Base-by-base conservation (phyloP, 2,888 invertebrate genomes). In the Drosophila nr. perissopoda region DNA sequence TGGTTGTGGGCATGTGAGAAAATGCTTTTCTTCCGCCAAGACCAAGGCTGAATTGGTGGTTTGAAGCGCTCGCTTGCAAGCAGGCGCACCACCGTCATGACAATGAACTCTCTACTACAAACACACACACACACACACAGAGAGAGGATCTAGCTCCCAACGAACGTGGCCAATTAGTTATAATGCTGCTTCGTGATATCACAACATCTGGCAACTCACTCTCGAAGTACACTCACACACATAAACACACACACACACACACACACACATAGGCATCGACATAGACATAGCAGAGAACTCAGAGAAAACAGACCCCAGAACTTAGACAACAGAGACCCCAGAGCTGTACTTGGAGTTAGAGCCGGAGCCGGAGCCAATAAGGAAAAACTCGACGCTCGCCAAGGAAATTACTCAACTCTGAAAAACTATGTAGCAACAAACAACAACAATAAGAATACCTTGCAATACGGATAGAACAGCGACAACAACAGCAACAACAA, bases 101-200 rank as follows among this genome's bases (percentile, higher is more conserved):
- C 91, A 91, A 91, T 90, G 91, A 91, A 91, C 91, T 84, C 82
- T 62, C 46, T 46, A 46, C 25, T 25, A 0, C 46, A 46, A 16
- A 36, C 33, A 33, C 52, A 51, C 29, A 52, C 52, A 51, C 29
- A 52, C 18, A 57, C 16, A 33, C 54, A 60, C 67, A 69, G 46
- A 67, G 66, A 38, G 38, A 27, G 38, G 29, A 27, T 27, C 56
- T 56, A 71, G 77, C 80, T 78, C 61, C 71, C 81, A 84, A 85
- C 83, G 88, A 91, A 90, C 91, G 90, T 91, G 91, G 90, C 91
- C 91, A 91, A 91, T 91, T 91, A 91, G 91, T 85, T 91, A 85
- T 88, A 88, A 88, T 89, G 84, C 89, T 86, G 88, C 88, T 89
- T 89, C 84, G 86, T 88, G 86, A 88, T 89, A 88, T 89, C 88